Evolutionary conservation across 2,888 invertebrate species (phyloP).

Genomic region (Candidula unifasciata): DNA sequence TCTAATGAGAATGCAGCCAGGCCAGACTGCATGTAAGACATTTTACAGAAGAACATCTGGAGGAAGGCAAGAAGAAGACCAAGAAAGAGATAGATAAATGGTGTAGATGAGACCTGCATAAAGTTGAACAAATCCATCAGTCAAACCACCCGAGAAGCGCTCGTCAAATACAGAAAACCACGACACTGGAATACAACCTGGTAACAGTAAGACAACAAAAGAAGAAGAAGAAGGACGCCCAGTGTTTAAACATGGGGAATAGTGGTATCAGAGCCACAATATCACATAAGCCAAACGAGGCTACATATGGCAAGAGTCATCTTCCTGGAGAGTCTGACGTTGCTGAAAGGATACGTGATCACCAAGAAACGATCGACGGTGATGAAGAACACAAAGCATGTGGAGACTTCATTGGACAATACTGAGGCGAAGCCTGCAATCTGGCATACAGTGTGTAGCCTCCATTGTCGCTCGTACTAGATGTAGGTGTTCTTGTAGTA

Average conservation of each 20-base stretch:
- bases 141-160: too few species aligned
- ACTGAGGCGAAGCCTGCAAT: not conserved
- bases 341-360: constrained; percentile 4
- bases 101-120: too few species aligned
- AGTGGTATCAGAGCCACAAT: not conserved
- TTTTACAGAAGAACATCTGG: too few species aligned
- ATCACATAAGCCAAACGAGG: constrained; percentile 9
- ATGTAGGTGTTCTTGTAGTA: constrained; percentile 12
- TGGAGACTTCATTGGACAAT: constrained; percentile 14
- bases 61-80: too few species aligned
- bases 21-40: too few species aligned
- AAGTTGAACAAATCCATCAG: too few species aligned
- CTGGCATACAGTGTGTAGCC: not conserved
- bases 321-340: not conserved
- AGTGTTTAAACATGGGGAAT: not conserved
- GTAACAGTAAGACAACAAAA: too few species aligned
- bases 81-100: too few species aligned
- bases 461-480: constrained; percentile 12
- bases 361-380: constrained; percentile 27
- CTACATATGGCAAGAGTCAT: not conserved
- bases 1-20: too few species aligned
- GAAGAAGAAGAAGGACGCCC: too few species aligned
- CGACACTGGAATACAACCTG: too few species aligned
- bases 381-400: constrained; percentile 23
- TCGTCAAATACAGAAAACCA: too few species aligned